Evolutionary conservation across 2,113 vertebrate genomes (phyloP).

Genomic region (Lates calcarifer): DNA sequence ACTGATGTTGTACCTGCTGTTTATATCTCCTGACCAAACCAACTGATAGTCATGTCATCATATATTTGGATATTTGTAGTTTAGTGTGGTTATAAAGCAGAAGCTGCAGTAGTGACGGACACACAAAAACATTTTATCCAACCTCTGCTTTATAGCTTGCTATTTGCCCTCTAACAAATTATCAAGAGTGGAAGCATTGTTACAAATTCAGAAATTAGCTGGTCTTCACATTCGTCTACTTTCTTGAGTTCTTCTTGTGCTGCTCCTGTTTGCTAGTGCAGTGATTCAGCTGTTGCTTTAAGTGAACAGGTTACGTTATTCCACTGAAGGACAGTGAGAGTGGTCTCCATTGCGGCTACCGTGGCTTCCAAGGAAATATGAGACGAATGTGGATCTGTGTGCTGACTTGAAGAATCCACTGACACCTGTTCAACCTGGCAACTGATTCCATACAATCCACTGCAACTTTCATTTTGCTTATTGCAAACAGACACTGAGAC

Average conservation of each 20-base stretch:
- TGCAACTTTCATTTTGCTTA: not conserved
- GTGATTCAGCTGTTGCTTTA: not conserved
- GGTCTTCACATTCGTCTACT: not conserved
- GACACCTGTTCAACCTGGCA: not conserved
- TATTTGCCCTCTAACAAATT: constrained; percentile 1
- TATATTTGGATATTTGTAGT: not conserved
- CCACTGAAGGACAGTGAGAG: not conserved
- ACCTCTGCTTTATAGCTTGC: constrained; percentile 2
- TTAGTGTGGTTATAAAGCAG: not conserved
- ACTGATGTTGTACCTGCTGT: not conserved
- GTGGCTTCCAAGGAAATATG: constrained; percentile 13
- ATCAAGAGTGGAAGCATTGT: constrained; percentile 31
- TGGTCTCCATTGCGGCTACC: not conserved
- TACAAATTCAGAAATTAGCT: constrained; percentile 5
- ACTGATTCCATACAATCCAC: not conserved
- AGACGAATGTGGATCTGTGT: not conserved
- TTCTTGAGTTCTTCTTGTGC: constrained; percentile 18
- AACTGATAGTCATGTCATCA: not conserved
- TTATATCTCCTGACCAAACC: not conserved
- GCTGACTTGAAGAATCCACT: constrained; percentile 24
- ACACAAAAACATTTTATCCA: constrained; percentile 26
- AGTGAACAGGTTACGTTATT: constrained; percentile 1
- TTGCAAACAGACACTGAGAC: not conserved
- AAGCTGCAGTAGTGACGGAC: not conserved
- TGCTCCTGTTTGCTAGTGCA: not conserved